These are phyloP conservation scores for Agrypnus murinus DNA, from an alignment of 2,888 invertebrate species.

Conservation along the genomic window DNA sequence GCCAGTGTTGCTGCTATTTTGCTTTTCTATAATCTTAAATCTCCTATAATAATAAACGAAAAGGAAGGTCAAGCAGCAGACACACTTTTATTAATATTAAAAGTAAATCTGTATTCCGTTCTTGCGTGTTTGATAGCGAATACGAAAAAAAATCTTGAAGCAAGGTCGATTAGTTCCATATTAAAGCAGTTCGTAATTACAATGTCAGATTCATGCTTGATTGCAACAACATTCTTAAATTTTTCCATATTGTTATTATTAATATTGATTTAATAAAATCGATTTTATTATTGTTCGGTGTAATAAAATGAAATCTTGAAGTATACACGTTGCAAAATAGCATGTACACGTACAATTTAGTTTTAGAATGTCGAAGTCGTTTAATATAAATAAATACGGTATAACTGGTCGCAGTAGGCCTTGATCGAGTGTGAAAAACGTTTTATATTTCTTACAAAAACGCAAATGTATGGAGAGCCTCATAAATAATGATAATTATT, in stretches of 20 bases:
- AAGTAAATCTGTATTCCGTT: slow-evolving; percentile 30
- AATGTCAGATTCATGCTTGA: slow-evolving; percentile 14
- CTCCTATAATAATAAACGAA: slow-evolving; percentile 2
- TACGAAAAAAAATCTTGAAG: not conserved
- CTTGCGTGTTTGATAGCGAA: slow-evolving; percentile 27
- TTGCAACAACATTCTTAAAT: slow-evolving; percentile 14
- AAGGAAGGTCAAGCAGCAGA: slow-evolving; percentile 14
- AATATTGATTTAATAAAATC: too few species aligned
- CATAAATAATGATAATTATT: slow-evolving; percentile 13
- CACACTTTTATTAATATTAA: slow-evolving; percentile 1
- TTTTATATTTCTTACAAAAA: not conserved
- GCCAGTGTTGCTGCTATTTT: too few species aligned
- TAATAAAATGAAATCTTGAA: too few species aligned
- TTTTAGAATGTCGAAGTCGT: too few species aligned
- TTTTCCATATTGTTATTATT: too few species aligned
- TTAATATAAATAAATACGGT: too few species aligned
- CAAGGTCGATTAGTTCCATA: slow-evolving; percentile 29
- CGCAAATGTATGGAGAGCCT: not conserved
- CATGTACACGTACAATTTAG: too few species aligned
- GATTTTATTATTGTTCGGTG: too few species aligned
- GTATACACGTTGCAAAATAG: too few species aligned
- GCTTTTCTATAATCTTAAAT: slow-evolving; percentile 14
- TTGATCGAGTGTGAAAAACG: not conserved
- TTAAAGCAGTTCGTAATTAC: slow-evolving; percentile 23
- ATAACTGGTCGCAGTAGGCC: too few species aligned